Percentiles rank a stretch among this genome's conserved stretches.
Conservation (phyloP, 2,797 vertebrate genomes). For the Chromis chromis region DNA sequence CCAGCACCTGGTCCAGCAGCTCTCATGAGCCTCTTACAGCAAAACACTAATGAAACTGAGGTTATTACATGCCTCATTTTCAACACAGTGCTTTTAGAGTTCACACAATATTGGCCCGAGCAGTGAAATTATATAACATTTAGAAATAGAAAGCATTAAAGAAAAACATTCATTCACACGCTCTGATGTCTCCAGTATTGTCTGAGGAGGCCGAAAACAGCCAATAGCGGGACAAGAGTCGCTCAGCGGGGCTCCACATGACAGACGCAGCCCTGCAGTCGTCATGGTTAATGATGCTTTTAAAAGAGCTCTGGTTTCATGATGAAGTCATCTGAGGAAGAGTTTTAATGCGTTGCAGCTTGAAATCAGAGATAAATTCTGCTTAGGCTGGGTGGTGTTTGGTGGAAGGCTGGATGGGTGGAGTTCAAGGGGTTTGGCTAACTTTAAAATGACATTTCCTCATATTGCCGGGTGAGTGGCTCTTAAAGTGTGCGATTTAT, state of each 20-base stretch:
- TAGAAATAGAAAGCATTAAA: slow-evolving; percentile 28
- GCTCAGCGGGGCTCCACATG: slow-evolving; percentile 51
- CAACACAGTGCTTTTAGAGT: not conserved
- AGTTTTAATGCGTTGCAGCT: slow-evolving; percentile 82
- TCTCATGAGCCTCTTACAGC: not conserved
- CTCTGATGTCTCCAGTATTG: not conserved
- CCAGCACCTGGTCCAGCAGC: slow-evolving; percentile 61
- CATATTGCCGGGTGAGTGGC: slow-evolving; percentile 51
- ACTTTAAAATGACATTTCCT: slow-evolving; percentile 75
- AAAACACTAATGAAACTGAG: slow-evolving; percentile 16
- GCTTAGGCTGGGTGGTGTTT: slow-evolving; percentile 67
- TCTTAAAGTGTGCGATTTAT: slow-evolving; percentile 61
- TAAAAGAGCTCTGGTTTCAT: slow-evolving; percentile 80
- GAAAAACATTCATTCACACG: not conserved
- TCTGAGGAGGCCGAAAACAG: slow-evolving; percentile 5
- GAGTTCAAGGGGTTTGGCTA: slow-evolving; percentile 71
- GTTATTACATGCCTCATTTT: slow-evolving; percentile 13
- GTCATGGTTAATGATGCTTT: slow-evolving; percentile 74
- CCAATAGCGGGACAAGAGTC: slow-evolving; percentile 25
- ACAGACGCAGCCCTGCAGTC: slow-evolving; percentile 56
- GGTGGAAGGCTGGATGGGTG: slow-evolving; percentile 64
- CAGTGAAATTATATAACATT: slow-evolving; percentile 14
- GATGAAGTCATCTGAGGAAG: slow-evolving; percentile 83
- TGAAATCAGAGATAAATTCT: slow-evolving; percentile 81
- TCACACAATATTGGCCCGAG: not conserved